Conservation (phyloP, 2,888 invertebrate species). For the Caenorhabditis sp. region DNA sequence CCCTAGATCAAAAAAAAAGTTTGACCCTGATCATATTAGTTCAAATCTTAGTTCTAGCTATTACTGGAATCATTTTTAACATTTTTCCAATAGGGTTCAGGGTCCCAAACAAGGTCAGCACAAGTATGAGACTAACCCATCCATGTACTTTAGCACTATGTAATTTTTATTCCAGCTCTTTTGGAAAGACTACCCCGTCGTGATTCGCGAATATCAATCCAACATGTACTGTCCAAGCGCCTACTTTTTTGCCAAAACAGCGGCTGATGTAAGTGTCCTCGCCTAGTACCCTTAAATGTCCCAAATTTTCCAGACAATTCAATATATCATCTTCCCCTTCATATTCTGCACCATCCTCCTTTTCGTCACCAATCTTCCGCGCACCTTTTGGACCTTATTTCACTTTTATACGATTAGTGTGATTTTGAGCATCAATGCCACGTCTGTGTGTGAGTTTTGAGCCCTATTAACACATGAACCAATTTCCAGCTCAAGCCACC, state of each 20-base stretch:
- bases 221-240: slow-evolving; percentile 89
- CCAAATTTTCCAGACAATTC: slow-evolving; percentile 76
- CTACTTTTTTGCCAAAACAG: slow-evolving; percentile 85
- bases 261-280: slow-evolving; percentile 79
- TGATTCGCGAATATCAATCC: slow-evolving; percentile 85
- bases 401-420: slow-evolving; percentile 24
- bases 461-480: not conserved
- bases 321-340: slow-evolving; percentile 83
- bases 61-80: too few relatives aligned
- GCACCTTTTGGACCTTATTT: not conserved
- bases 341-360: slow-evolving; percentile 84
- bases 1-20: too few relatives aligned
- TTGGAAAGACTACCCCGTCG: slow-evolving; percentile 86
- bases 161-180: slow-evolving; percentile 87
- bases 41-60: too few relatives aligned
- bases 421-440: slow-evolving; percentile 18
- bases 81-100: too few relatives aligned
- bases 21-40: too few relatives aligned
- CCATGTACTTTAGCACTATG: too few relatives aligned
- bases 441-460: not conserved
- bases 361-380: slow-evolving; percentile 81
- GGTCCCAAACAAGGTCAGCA: too few relatives aligned
- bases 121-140: too few relatives aligned
- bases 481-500: slow-evolving; percentile 19
- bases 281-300: too few relatives aligned